Evolutionary conservation across 2,113 vertebrate genomes (phyloP).

Genomic region (Heliornis fulica): DNA sequence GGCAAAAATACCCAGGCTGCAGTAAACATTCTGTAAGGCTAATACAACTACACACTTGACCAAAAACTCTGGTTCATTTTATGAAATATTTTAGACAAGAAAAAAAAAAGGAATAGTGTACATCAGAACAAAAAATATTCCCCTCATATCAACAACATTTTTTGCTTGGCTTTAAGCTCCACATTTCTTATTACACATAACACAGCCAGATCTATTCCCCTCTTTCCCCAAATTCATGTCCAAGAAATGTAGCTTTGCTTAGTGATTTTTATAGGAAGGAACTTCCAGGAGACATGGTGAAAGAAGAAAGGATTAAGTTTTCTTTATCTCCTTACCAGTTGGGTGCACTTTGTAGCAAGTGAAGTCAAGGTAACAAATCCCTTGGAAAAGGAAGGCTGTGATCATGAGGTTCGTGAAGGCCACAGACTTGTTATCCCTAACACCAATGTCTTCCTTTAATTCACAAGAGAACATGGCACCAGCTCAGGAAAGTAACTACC

Average conservation of each 20-base stretch:
- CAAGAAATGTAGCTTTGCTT: not conserved
- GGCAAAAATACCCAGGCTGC: not conserved
- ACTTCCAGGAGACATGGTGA: not conserved
- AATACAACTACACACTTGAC: not conserved
- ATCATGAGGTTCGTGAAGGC: not conserved
- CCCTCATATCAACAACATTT: not conserved
- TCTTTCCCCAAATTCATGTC: not conserved
- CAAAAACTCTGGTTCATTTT: not conserved
- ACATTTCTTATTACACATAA: not conserved
- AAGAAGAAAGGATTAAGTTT: not conserved
- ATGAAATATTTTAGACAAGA: not conserved
- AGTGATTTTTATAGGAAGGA: not conserved
- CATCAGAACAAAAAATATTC: not conserved
- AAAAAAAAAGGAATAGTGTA: not conserved
- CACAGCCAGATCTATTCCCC: not conserved
- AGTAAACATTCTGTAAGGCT: not conserved
- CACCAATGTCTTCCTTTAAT: not conserved
- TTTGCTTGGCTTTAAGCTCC: not conserved
- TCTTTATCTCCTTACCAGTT: not conserved
- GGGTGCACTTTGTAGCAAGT: not conserved
- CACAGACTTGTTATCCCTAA: not conserved
- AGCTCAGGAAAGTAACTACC: not conserved
- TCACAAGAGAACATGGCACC: not conserved
- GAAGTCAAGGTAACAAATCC: not conserved
- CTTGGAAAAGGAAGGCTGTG: not conserved